Base-by-base conservation (phyloP, 1,140 invertebrate species). In the Calephelis nemesis region DNA sequence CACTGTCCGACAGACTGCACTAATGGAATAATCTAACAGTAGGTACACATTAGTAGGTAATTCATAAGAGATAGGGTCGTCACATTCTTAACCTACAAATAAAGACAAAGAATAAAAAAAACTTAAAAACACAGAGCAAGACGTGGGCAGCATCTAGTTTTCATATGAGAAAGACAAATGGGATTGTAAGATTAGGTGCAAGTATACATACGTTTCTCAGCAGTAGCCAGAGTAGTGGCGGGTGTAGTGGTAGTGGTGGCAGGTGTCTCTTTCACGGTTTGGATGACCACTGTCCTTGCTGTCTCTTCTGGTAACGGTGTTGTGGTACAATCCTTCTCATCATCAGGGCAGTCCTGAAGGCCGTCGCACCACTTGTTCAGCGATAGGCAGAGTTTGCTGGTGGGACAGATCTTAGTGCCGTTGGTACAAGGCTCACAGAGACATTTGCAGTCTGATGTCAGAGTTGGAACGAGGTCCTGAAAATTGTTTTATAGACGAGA, bases 311-410 rank as follows among this genome's bases (percentile, higher is more conserved):
- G 76, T 15, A 79, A 74, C 1, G 81, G 79, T 72, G 63, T 74
- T 5, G 91, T 90, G 49, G 84, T 78, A 81, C 97, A 98, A 67
- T 94, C 90, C 4, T 91, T 85, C 87, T 98, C 97, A 88, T 98
- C 97, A 87, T 97, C 96, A 4, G 95, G 94, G 84, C 97, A 98
- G 80, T 98, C 95, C 72, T 95, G 92, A 0, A 97, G 87, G 0
- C 96, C 96, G 83, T 98, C 94, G 87, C 97, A 98, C 95, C 96
- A 97, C 0, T 92, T 87, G 1, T 93, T 88, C 67, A 94, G 91
- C 1, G 95, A 92, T 7, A 98, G 94, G 77, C 97, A 98, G 60
- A 95, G 88, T 50, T 95, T 94, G 77, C 94, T 96, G 0, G 95
- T 95, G 0, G 94, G 95, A 78, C 97, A 98, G 15, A 96, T 89